Conservation (phyloP, 2,888 invertebrate genomes). For the Beris chalybata region DNA sequence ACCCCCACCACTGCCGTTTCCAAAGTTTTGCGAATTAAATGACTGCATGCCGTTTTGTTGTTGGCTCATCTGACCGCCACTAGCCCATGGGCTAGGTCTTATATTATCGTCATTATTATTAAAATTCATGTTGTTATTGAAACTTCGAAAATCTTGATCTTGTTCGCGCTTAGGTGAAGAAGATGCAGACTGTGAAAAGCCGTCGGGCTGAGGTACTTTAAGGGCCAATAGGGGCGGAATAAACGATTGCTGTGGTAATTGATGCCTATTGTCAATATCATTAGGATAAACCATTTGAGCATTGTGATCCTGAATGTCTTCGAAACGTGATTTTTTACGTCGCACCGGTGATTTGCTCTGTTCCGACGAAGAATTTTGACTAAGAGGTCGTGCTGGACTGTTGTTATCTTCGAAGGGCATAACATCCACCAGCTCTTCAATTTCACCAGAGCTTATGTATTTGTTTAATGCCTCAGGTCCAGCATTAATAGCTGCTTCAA, state of each 20-base stretch:
- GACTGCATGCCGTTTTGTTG: slow-evolving; percentile 32
- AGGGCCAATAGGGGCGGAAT: slow-evolving; percentile 48
- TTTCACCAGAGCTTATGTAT: slow-evolving; percentile 76
- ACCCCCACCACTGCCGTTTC: not conserved
- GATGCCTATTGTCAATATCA: slow-evolving; percentile 34
- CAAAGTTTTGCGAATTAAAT: not conserved
- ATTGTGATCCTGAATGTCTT: slow-evolving; percentile 51
- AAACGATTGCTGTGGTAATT: slow-evolving; percentile 39
- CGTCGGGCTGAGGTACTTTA: slow-evolving; percentile 48
- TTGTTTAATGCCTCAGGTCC: slow-evolving; percentile 77
- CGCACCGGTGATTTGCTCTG: slow-evolving; percentile 44
- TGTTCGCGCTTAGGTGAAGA: slow-evolving; percentile 20
- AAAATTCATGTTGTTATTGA: slow-evolving; percentile 34
- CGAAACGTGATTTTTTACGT: slow-evolving; percentile 51
- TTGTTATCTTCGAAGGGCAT: slow-evolving; percentile 67
- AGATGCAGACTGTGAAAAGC: slow-evolving; percentile 13
- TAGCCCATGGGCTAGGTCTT: slow-evolving; percentile 38
- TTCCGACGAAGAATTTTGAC: slow-evolving; percentile 48
- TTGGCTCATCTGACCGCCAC: slow-evolving; percentile 29
- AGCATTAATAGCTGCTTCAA: slow-evolving; percentile 75
- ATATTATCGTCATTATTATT: slow-evolving; percentile 35
- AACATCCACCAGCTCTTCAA: slow-evolving; percentile 78
- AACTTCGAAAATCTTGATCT: slow-evolving; percentile 38
- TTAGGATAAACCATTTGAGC: slow-evolving; percentile 48
- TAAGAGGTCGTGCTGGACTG: slow-evolving; percentile 42